Evolutionary conservation across 1,140 invertebrate species (phyloP).

Genomic region (Drosophila suzukii): DNA sequence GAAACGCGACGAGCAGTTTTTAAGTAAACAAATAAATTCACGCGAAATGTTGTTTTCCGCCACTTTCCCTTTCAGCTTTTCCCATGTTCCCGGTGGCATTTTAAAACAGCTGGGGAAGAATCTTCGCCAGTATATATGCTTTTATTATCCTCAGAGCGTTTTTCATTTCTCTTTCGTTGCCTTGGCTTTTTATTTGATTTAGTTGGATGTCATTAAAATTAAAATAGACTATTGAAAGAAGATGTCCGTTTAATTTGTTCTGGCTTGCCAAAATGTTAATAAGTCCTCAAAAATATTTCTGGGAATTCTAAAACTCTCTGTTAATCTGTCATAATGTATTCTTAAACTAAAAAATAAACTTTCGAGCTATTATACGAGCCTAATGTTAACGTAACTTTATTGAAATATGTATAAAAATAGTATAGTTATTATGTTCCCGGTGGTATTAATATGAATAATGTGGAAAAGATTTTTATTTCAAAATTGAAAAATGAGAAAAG

Average conservation of each 20-base stretch:
- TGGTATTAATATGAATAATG: no score
- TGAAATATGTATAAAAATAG: no score
- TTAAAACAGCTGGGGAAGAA: conserved; percentile 45
- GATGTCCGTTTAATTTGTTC: conserved; percentile 2
- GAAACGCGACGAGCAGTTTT: conserved; percentile 19
- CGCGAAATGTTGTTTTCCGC: conserved; percentile 32
- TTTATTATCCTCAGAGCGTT: conserved; percentile 35
- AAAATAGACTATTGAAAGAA: conserved; percentile 24
- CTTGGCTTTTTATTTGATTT: conserved; percentile 16
- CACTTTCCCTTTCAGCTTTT: conserved; percentile 34
- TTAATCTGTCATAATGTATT: no score
- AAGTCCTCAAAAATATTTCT: not conserved
- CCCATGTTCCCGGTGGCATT: conserved; percentile 20
- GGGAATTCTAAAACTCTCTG: no score
- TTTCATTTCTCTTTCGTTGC: conserved; percentile 23
- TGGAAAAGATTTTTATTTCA: no score
- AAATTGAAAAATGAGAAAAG: no score
- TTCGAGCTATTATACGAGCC: no score
- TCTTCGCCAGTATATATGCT: conserved; percentile 21
- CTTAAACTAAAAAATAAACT: no score
- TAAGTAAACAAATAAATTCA: conserved; percentile 73
- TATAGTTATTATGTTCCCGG: no score
- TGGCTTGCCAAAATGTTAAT: not conserved
- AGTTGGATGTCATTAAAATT: conserved; percentile 28
- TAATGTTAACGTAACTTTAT: no score